phyloP scores from a whole-genome alignment of 2,797 vertebrate species.

The Cossypha polioptera region DNA sequence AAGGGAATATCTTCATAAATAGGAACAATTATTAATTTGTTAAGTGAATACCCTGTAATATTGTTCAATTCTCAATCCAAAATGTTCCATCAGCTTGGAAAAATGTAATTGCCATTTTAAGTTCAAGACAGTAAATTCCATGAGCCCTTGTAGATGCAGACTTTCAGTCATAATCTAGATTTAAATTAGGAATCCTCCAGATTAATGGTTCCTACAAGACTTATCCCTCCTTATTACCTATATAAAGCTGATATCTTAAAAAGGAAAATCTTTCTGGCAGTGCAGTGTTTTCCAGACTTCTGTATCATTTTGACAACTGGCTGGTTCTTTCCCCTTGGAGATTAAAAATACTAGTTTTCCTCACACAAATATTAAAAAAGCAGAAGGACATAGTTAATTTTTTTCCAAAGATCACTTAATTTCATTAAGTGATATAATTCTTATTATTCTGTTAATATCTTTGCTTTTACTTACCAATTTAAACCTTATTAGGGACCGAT shows the following conservation, averaged over 20 bases:
- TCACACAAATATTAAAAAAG: not conserved
- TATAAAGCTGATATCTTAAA: not conserved
- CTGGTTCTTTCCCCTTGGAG: not conserved
- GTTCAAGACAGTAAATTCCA: not conserved
- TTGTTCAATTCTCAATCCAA: not conserved
- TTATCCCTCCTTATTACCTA: not conserved
- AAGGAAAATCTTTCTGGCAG: not conserved
- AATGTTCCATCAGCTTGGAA: not conserved
- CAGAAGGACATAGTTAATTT: not conserved
- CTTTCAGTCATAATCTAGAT: not conserved
- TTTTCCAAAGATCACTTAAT: not conserved
- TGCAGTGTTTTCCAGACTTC: not conserved
- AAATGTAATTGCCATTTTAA: not conserved
- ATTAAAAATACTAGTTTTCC: not conserved
- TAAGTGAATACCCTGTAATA: not conserved
- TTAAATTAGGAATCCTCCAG: not conserved
- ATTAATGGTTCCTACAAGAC: not conserved
- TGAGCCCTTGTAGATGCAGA: rapidly evolving
- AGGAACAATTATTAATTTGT: not conserved
- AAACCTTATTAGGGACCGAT: not conserved
- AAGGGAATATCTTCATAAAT: not conserved
- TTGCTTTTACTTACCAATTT: not conserved
- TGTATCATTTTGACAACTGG: not conserved
- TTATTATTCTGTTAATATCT: not conserved
- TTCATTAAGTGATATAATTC: not conserved